These are phyloP conservation scores for Hecatera dysodea DNA, from an alignment of 2,888 invertebrate genomes.

Conservation along the genomic window DNA sequence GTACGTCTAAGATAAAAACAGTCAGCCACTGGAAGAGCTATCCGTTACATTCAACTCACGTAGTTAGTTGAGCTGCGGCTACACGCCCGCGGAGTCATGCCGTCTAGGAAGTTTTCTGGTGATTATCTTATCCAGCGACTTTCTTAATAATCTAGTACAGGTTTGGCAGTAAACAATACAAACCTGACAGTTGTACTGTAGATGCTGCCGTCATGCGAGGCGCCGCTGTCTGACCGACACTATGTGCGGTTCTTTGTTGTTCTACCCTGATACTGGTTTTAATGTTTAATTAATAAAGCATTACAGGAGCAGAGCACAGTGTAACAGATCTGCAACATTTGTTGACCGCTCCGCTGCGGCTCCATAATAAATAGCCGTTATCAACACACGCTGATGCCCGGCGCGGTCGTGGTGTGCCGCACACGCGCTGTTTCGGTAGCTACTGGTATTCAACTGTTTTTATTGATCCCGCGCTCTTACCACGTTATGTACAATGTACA, in stretches of 20 bases:
- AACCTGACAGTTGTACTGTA: not conserved
- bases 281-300: too few species aligned
- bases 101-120: not conserved
- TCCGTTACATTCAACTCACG: not conserved
- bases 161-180: not conserved
- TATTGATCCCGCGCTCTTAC: too few species aligned
- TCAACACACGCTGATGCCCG: not conserved
- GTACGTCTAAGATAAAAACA: not conserved
- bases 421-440: not conserved
- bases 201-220: not conserved
- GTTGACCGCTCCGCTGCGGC: not conserved
- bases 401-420: not conserved
- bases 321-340: conserved; percentile 4
- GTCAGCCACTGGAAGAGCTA: not conserved
- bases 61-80: too few species aligned
- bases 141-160: not conserved
- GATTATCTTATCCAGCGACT: not conserved
- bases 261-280: too few species aligned
- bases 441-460: too few species aligned
- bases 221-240: too few species aligned
- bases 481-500: too few species aligned
- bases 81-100: not conserved
- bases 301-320: not conserved
- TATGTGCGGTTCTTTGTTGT: too few species aligned
- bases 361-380: not conserved